A percentile compares a stretch with the other conserved stretches of the same genome.
phyloP scores from a whole-genome alignment of 2,113 vertebrate genomes.

The Narcine bancroftii region DNA sequence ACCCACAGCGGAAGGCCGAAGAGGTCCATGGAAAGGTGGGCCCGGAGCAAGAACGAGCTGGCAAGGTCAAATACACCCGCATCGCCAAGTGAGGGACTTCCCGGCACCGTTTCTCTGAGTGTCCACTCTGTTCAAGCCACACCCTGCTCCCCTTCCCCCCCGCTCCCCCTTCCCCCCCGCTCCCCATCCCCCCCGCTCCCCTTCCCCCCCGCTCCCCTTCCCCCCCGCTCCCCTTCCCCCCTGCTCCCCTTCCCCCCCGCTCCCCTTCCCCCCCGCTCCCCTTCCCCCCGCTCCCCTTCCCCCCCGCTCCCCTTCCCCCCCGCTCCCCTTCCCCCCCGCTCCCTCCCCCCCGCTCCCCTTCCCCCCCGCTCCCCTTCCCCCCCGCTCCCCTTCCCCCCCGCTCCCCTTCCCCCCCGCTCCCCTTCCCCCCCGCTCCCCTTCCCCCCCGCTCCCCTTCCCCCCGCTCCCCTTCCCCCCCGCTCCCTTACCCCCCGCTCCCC shows the following conservation, averaged over 20 bases:
- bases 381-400: background rate
- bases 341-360: too few relatives aligned
- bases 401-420: too few relatives aligned
- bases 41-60: constrained; percentile 49
- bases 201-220: too few relatives aligned
- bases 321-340: background rate
- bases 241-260: too few relatives aligned
- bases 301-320: too few relatives aligned
- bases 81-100: constrained; percentile 66
- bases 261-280: rapidly evolving
- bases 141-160: background rate
- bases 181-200: too few relatives aligned
- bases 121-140: background rate
- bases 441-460: too few relatives aligned
- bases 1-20: constrained; percentile 46
- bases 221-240: too few relatives aligned
- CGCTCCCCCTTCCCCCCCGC: rapidly evolving
- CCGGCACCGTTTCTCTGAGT: background rate
- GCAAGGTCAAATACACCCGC: constrained; percentile 71
- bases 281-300: background rate
- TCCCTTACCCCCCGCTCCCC: background rate
- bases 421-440: too few relatives aligned
- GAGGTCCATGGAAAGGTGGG: constrained; percentile 63
- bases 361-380: background rate
- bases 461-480: too few relatives aligned